phyloP scores from a whole-genome alignment of 2,113 vertebrate genomes.

The Astatoreochromis straeleni region DNA sequence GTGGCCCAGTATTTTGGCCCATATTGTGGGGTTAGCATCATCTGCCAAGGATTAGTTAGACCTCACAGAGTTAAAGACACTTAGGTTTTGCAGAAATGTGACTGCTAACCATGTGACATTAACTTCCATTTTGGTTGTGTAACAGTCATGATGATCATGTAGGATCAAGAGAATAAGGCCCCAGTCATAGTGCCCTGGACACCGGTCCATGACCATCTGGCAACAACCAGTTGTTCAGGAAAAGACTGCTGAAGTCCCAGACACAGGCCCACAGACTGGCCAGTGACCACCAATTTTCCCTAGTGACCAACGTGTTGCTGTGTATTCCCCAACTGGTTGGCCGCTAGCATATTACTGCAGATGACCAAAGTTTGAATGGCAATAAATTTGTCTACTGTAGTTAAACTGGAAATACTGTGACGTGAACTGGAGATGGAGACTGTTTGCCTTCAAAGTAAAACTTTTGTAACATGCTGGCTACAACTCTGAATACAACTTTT shows the following conservation, averaged over 20 bases:
- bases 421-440: background rate
- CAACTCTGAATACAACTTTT: background rate
- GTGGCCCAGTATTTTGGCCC: background rate
- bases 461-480: background rate
- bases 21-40: background rate
- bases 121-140: background rate
- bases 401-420: background rate
- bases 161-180: background rate
- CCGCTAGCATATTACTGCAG: background rate
- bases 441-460: background rate
- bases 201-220: background rate
- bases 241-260: background rate
- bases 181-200: background rate
- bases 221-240: background rate
- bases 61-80: background rate
- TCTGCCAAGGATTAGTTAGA: background rate
- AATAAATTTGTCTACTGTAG: background rate
- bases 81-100: background rate
- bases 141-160: background rate
- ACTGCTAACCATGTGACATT: background rate
- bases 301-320: background rate
- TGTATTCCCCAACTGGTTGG: background rate
- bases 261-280: background rate
- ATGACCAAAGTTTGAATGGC: background rate
- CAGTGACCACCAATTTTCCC: background rate